Evolutionary conservation across 2,888 invertebrate species (phyloP).

Genomic region (Sarcophaga variegata): DNA sequence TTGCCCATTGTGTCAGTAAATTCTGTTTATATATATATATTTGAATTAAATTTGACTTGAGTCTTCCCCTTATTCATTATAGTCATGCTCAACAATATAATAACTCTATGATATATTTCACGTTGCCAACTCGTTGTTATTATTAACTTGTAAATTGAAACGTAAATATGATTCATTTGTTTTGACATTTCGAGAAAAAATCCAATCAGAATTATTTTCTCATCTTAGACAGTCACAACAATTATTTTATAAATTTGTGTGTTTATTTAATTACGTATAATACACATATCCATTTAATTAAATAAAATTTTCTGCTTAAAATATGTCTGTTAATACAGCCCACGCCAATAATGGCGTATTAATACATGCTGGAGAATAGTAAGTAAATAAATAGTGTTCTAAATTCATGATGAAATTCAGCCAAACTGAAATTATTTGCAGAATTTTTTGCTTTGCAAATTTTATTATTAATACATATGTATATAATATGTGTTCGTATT

Average conservation of each 20-base stretch:
- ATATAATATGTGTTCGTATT: background rate
- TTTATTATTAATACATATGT: background rate
- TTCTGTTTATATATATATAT: too few relatives aligned
- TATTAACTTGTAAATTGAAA: background rate
- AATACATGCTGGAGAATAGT: constrained; percentile 98
- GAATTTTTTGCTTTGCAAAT: constrained; percentile 23
- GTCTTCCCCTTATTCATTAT: background rate
- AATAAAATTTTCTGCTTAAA: background rate
- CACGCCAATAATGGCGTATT: constrained; percentile 97
- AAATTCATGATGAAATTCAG: constrained; percentile 48
- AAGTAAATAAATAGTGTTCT: constrained; percentile 82
- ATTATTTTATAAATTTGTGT: background rate
- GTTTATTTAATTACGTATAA: too few relatives aligned
- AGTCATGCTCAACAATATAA: background rate
- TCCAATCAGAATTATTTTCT: constrained; percentile 36
- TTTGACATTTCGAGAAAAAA: constrained; percentile 66
- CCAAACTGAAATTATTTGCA: background rate
- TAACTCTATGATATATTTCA: background rate
- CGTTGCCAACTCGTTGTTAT: constrained; percentile 20
- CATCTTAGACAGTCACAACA: constrained; percentile 37
- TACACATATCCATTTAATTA: too few relatives aligned
- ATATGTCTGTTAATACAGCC: constrained; percentile 97
- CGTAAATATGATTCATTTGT: constrained; percentile 48
- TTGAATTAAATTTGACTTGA: too few relatives aligned
- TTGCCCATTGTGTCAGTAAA: too few relatives aligned